These are phyloP conservation scores for Panzeria rudis DNA, from an alignment of 2,888 invertebrate genomes.

Conservation along the genomic window DNA sequence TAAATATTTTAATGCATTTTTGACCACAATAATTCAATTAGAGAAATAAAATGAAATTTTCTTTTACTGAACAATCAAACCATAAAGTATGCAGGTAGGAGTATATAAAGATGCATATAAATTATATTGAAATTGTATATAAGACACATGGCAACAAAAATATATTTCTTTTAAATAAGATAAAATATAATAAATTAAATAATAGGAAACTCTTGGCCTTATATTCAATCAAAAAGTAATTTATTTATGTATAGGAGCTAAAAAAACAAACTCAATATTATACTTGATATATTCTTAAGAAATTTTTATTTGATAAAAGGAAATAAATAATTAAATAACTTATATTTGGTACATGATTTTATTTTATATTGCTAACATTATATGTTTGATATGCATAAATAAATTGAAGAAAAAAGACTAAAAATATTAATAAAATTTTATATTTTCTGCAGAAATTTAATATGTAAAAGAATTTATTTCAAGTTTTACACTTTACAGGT, in stretches of 20 bases:
- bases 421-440: too few species aligned
- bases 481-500: too few species aligned
- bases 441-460: too few species aligned
- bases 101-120: constrained; percentile 4
- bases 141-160: constrained; percentile 1
- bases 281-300: neutral
- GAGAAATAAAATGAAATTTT: constrained; percentile 41
- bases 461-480: too few species aligned
- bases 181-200: neutral
- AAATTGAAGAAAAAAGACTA: too few species aligned
- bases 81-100: constrained; percentile 10
- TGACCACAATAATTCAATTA: constrained; percentile 49
- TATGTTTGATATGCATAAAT: too few species aligned
- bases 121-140: neutral
- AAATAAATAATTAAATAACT: neutral
- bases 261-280: neutral
- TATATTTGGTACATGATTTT: neutral
- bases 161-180: neutral
- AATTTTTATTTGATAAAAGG: neutral
- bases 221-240: neutral
- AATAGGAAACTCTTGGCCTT: neutral
- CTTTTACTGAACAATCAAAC: constrained; percentile 23
- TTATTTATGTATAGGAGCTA: neutral
- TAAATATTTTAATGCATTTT: constrained; percentile 7
- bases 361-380: neutral